A percentile compares a stretch with the other conserved stretches of the same genome.
These are phyloP conservation scores for Centropristis striata DNA, from an alignment of 2,113 vertebrate genomes.

Conservation along the genomic window DNA sequence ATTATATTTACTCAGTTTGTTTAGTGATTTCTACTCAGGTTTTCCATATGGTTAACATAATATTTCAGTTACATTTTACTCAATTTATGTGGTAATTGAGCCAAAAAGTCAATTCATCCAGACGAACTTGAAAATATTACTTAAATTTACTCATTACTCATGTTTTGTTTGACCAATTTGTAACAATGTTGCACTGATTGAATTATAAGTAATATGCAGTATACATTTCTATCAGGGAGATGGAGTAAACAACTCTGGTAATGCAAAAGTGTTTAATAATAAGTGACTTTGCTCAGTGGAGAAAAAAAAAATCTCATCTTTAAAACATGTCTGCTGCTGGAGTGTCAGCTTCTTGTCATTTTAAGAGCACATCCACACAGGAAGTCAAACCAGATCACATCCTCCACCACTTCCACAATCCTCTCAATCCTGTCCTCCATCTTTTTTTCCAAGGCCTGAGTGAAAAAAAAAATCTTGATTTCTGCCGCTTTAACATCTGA, in stretches of 20 bases:
- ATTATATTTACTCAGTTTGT: no score
- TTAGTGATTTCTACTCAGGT: no score
- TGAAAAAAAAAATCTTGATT: slow-evolving; percentile 61
- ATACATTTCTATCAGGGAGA: slow-evolving; percentile 5
- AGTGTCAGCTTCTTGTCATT: slow-evolving; percentile 58
- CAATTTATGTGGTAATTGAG: no score
- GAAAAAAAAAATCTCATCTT: slow-evolving; percentile 37
- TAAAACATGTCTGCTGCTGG: slow-evolving; percentile 51
- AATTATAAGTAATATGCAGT: no score
- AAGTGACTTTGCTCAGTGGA: slow-evolving; percentile 41
- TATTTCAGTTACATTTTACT: no score
- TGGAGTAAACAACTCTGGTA: slow-evolving; percentile 52
- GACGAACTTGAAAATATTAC: no score
- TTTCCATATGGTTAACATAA: no score
- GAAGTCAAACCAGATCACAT: slow-evolving; percentile 47
- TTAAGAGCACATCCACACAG: slow-evolving; percentile 47
- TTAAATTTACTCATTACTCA: no score
- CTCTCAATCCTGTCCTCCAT: slow-evolving; percentile 34
- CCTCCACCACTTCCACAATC: slow-evolving; percentile 15
- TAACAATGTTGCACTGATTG: no score
- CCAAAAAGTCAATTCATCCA: no score
- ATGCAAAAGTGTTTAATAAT: slow-evolving; percentile 51
- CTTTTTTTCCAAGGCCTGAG: slow-evolving; percentile 46
- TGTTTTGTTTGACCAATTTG: no score
- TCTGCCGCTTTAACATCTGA: slow-evolving; percentile 54